Evolutionary conservation across 2,888 invertebrate genomes (phyloP).

Genomic region (Podabrus alpinus): DNA sequence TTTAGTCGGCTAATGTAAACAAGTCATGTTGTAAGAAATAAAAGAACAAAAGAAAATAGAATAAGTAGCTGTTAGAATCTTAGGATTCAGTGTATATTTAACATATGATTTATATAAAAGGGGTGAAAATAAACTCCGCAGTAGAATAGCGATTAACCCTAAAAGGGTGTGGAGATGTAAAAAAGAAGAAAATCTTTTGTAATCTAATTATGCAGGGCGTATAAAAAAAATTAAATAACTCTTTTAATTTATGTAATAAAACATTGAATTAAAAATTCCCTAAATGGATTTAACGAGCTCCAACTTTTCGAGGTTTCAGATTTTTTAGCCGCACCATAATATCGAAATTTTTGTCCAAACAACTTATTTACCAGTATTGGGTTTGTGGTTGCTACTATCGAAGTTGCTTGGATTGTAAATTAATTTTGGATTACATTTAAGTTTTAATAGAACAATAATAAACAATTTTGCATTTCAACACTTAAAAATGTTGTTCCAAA

Average conservation of each 20-base stretch:
- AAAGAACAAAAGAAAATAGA: background rate
- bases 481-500: background rate
- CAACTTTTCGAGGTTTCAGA: background rate
- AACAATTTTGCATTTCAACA: background rate
- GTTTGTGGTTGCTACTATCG: background rate
- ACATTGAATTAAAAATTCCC: background rate
- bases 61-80: background rate
- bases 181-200: background rate
- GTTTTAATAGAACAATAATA: background rate
- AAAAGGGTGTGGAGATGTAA: background rate
- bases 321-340: background rate
- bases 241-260: background rate
- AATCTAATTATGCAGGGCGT: background rate
- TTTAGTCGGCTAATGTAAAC: background rate
- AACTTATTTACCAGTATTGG: background rate
- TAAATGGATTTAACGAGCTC: background rate
- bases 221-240: background rate
- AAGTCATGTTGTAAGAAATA: background rate
- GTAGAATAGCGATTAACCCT: background rate
- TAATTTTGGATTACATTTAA: background rate
- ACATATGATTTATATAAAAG: background rate
- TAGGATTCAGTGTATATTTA: background rate
- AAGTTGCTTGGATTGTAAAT: background rate
- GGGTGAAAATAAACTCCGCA: background rate
- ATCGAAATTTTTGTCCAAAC: background rate